These are phyloP conservation scores for Spilogale gracilis DNA, from an alignment of 2,113 vertebrate genomes.

Conservation along the genomic window DNA sequence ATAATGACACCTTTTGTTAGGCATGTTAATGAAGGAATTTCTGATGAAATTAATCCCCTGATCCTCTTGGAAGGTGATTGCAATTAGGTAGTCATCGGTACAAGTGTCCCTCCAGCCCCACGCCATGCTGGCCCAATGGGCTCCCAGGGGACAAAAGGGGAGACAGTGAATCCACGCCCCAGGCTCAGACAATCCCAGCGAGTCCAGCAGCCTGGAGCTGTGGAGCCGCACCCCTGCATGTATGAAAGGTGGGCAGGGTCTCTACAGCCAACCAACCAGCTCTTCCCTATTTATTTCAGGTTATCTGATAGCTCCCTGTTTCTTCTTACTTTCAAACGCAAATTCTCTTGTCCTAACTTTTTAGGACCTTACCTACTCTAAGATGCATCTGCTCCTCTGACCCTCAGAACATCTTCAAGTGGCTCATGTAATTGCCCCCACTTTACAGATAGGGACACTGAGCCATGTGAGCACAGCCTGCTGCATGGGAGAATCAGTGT, in stretches of 20 bases:
- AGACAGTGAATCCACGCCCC: rapidly evolving
- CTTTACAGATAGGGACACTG: too few relatives aligned
- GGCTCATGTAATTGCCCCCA: neutral
- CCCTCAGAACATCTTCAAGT: neutral
- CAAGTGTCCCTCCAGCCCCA: rapidly evolving
- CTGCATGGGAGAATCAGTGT: rapidly evolving
- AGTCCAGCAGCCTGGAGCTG: rapidly evolving
- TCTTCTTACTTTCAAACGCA: neutral
- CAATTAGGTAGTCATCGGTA: neutral
- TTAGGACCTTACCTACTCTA: too few relatives aligned
- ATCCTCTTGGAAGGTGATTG: neutral
- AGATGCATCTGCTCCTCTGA: rapidly evolving
- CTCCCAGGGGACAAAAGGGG: rapidly evolving
- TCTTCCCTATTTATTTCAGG: rapidly evolving
- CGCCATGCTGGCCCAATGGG: rapidly evolving
- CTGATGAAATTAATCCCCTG: neutral
- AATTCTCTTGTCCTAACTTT: neutral
- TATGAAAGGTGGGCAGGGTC: rapidly evolving
- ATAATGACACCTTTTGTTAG: neutral
- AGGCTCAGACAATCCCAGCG: neutral
- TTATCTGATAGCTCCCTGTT: rapidly evolving
- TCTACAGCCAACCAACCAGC: rapidly evolving
- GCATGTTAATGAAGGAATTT: neutral
- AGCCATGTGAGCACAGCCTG: rapidly evolving
- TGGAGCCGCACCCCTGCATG: rapidly evolving